A percentile compares a stretch with the other conserved stretches of the same genome.
Conservation (phyloP, 2,797 vertebrate genomes). For the Percopsis omiscomaycus region DNA sequence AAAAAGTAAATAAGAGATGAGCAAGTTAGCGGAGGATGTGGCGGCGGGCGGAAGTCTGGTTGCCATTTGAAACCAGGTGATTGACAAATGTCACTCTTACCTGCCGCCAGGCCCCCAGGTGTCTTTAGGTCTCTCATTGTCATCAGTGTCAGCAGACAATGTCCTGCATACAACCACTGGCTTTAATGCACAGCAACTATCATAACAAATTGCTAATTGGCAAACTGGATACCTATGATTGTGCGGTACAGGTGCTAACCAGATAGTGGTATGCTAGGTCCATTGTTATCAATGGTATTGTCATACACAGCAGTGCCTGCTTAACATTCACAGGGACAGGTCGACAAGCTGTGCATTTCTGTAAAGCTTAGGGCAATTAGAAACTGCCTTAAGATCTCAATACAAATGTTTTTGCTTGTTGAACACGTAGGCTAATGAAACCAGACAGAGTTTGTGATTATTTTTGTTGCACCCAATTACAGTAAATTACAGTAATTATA, state of each 20-base stretch:
- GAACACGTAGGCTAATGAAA: too few relatives aligned
- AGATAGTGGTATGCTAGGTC: neutral
- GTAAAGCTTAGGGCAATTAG: neutral
- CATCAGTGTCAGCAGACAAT: constrained; percentile 84
- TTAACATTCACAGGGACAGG: neutral
- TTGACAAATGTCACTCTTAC: constrained; percentile 80
- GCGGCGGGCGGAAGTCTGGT: constrained; percentile 69
- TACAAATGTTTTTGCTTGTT: neutral
- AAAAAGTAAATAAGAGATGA: constrained; percentile 68
- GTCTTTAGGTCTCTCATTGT: constrained; percentile 86
- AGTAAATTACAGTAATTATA: too few relatives aligned
- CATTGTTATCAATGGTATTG: neutral
- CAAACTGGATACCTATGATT: constrained; percentile 7
- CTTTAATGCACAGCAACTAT: constrained; percentile 60
- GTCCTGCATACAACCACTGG: constrained; percentile 82
- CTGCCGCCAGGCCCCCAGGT: constrained; percentile 83
- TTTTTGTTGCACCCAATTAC: too few relatives aligned
- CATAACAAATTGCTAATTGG: constrained; percentile 40
- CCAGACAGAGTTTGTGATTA: too few relatives aligned
- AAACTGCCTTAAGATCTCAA: neutral
- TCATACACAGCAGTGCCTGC: neutral
- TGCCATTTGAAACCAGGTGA: constrained; percentile 63
- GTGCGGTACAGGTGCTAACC: neutral
- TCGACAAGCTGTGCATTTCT: too few relatives aligned
- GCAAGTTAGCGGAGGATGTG: constrained; percentile 68